phyloP scores from a whole-genome alignment of 2,113 vertebrate genomes.

The Odocoileus virginianus region DNA sequence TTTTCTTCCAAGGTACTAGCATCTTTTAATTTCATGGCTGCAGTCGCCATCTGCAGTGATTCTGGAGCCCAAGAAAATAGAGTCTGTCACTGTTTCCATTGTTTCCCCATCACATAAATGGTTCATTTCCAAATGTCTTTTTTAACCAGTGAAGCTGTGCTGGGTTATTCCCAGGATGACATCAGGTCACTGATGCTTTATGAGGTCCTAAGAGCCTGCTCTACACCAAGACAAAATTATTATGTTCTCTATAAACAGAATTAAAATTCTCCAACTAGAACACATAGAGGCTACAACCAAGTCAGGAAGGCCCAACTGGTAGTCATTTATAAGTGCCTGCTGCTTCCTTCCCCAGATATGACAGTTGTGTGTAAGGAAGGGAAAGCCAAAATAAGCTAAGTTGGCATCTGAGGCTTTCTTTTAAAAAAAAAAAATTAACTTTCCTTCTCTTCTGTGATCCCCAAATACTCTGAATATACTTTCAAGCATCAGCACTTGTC shows the following conservation, averaged over 20 bases:
- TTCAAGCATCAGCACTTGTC: background rate
- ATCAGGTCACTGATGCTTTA: conserved; percentile 50
- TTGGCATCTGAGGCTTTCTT: background rate
- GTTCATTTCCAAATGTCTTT: conserved; percentile 67
- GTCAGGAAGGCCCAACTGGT: background rate
- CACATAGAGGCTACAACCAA: background rate
- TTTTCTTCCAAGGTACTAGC: background rate
- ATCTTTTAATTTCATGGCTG: background rate
- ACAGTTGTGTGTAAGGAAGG: background rate
- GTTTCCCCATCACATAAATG: background rate
- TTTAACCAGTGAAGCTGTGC: conserved; percentile 52
- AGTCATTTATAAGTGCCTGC: background rate
- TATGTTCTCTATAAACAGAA: conserved; percentile 36
- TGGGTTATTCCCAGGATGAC: conserved; percentile 70
- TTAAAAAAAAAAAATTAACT: background rate
- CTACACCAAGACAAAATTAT: background rate
- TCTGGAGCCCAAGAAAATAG: background rate
- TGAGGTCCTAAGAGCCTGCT: background rate
- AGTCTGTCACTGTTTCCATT: background rate
- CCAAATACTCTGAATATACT: conserved; percentile 47
- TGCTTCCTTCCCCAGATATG: background rate
- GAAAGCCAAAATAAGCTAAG: background rate
- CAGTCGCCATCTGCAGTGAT: background rate
- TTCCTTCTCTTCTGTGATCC: background rate
- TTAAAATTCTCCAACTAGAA: conserved; percentile 2